Base-by-base conservation (phyloP, 2,888 invertebrate species). In the Eulithis prunata region DNA sequence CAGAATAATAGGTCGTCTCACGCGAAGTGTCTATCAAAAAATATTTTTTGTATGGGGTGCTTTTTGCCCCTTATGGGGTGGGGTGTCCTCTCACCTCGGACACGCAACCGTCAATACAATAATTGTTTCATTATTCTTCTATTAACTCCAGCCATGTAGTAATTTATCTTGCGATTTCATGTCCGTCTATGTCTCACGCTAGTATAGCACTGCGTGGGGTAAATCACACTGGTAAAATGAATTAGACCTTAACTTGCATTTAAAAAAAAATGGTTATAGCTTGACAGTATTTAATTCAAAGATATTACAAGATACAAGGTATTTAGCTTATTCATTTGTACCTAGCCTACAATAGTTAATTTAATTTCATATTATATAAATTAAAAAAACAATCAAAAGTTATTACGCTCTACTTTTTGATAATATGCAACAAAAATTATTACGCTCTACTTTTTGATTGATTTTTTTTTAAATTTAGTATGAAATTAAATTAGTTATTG, bases 91-190 rank as follows among this genome's bases (percentile, higher is more conserved):
- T 81, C 83, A 79, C 81, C 79, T 77, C 74, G 74, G 82, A 82
- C 88, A 91, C 91, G 91, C 91, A 82, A 90, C 83, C 87, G 87
- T 84, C 89, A 84, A 87, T 85, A 85, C 78, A 76, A 87, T 92
- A 92, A 92, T 92, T 91, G 91, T 91, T 91, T 89, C 91, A 92
- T 92, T 92, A 92, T 91, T 91, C 86, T 90, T 89, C 86, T 90
- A 91, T 92, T 92, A 92, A 92, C 91, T 92, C 88, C 85, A 79
- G 81, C 86, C 84, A 81, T 75, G 82, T 81, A 80, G 81, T 82
- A 78, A 89, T 88, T 86, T 87, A 83, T 90, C 69, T 71, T 63
- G 62, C 62, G 58, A 68, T 71, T 70, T 55, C 47, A 14, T 67
- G 67, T 53, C 63, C 67, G 60, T 63, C 60, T 67, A 60, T 55